Conservation (phyloP, 2,888 invertebrate genomes). For the Drosophila diplacantha region DNA sequence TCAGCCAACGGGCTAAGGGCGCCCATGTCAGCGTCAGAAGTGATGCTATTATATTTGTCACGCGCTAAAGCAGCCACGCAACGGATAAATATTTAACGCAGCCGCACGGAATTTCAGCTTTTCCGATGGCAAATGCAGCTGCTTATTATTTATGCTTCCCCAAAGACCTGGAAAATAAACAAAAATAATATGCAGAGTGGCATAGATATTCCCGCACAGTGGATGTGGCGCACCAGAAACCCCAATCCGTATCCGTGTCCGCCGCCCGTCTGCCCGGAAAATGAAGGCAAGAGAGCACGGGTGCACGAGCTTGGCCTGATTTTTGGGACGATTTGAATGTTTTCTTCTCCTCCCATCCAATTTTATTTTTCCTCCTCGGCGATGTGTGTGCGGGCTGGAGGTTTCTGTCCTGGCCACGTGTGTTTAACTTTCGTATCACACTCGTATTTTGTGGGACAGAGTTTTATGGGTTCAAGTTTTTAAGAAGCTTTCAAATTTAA, state of each 20-base stretch:
- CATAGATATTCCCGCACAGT: conserved; percentile 27
- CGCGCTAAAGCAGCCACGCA: conserved; percentile 23
- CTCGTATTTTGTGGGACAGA: conserved; percentile 13
- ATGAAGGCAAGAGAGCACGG: conserved; percentile 11
- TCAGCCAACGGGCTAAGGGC: not conserved
- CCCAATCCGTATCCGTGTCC: conserved; percentile 33
- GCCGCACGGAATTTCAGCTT: conserved; percentile 44
- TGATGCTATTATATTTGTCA: conserved; percentile 45
- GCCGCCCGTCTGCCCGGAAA: conserved; percentile 3
- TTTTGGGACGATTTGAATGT: conserved; percentile 34
- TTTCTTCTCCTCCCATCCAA: conserved; percentile 6
- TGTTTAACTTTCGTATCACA: conserved; percentile 26
- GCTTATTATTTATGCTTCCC: conserved; percentile 45
- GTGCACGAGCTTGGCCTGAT: conserved; percentile 44
- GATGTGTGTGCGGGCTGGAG: not conserved
- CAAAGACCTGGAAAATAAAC: conserved; percentile 36
- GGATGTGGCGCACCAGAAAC: conserved; percentile 34
- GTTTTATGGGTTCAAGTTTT: conserved; percentile 48
- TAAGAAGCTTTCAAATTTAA: conserved; percentile 52
- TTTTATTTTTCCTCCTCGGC: conserved; percentile 18
- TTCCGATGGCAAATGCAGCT: conserved; percentile 47
- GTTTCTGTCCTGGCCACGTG: conserved; percentile 24
- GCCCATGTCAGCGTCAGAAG: conserved; percentile 2
- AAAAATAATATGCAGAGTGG: conserved; percentile 29
- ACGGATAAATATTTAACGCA: conserved; percentile 28